A percentile compares a stretch with the other conserved stretches of the same genome.
Conservation (phyloP, 2,888 invertebrate species). For the Schrankia costaestrigalis region DNA sequence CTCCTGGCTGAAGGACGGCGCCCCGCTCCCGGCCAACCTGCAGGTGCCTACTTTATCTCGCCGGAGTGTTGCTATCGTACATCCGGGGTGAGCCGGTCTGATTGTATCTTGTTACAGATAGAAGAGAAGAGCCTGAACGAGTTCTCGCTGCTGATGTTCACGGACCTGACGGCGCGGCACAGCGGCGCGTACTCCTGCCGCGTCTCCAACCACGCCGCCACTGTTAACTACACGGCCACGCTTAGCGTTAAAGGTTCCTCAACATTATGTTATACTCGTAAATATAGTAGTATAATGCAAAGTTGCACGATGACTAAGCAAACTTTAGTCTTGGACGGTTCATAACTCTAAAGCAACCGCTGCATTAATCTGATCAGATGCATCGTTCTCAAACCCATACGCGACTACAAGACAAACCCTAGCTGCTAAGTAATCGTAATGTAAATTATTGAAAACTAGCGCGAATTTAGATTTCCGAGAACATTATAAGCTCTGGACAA, state of each 20-base stretch:
- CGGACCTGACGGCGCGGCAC: constrained; percentile 83
- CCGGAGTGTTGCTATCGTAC: not conserved
- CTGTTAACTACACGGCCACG: constrained; percentile 83
- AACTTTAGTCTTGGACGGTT: no score
- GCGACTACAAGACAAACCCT: no score
- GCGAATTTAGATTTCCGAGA: no score
- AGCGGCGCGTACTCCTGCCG: constrained; percentile 86
- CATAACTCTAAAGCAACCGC: no score
- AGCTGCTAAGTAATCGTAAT: no score
- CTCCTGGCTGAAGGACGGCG: constrained; percentile 84
- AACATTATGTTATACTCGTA: not conserved
- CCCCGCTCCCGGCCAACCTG: constrained; percentile 80
- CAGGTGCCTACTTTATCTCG: constrained; percentile 66
- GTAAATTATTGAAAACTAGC: no score
- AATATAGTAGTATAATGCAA: no score
- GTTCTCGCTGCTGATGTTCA: constrained; percentile 85
- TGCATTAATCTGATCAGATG: no score
- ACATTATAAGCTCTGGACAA: no score
- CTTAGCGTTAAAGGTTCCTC: constrained; percentile 83
- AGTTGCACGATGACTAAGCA: no score
- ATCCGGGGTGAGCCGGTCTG: not conserved
- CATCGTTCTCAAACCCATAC: no score
- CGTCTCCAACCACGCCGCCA: constrained; percentile 85
- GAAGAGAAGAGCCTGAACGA: constrained; percentile 85
- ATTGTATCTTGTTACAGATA: constrained; percentile 56